Percentiles rank a stretch among this genome's conserved stretches.
phyloP scores from a whole-genome alignment of 2,113 vertebrate genomes.

The Ibidorhyncha struthersii region DNA sequence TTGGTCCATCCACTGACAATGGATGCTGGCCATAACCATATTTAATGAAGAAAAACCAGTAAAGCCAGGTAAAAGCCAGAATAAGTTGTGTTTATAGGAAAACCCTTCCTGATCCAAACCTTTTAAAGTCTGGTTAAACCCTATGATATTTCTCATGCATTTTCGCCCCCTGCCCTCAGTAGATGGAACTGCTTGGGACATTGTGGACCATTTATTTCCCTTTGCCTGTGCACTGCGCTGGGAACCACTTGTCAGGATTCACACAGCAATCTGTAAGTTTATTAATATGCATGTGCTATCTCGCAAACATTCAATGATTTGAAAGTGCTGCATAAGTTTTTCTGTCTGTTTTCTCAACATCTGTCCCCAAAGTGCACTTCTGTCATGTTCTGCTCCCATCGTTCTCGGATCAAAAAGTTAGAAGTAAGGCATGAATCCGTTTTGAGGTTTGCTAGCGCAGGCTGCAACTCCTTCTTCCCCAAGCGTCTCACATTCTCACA shows the following conservation, averaged over 20 bases:
- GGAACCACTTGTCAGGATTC: background rate
- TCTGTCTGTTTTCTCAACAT: constrained; percentile 4
- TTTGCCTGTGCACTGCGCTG: background rate
- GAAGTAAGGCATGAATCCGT: background rate
- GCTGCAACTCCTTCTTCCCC: constrained; percentile 1
- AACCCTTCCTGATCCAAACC: background rate
- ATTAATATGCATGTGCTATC: background rate
- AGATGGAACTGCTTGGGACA: background rate
- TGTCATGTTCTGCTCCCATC: background rate
- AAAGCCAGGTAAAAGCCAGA: background rate
- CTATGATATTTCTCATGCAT: background rate
- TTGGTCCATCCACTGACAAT: background rate
- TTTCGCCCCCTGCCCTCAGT: background rate
- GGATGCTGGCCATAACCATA: background rate
- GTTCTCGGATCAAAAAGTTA: background rate
- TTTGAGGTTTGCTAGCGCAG: background rate
- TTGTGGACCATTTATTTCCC: background rate
- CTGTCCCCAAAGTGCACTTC: constrained; percentile 21
- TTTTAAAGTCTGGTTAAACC: background rate
- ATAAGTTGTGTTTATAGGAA: background rate
- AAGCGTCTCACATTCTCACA: background rate
- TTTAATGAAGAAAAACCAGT: background rate
- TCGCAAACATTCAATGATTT: background rate
- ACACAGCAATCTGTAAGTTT: background rate
- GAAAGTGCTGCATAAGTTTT: constrained; percentile 21